Conservation (phyloP, 2,113 vertebrate genomes). For the Cinclus mexicanus region DNA sequence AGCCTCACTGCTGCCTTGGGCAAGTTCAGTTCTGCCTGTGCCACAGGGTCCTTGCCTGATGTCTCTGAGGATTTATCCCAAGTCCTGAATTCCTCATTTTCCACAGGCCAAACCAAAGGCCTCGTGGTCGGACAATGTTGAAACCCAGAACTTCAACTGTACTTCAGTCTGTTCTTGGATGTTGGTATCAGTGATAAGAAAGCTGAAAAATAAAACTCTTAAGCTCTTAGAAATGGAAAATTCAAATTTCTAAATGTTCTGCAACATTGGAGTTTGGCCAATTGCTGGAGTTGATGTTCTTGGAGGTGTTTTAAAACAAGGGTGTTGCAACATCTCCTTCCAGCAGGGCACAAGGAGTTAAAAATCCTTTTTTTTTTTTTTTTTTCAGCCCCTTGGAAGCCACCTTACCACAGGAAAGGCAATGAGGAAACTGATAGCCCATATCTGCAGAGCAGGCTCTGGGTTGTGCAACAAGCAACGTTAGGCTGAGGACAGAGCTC, state of each 20-base stretch:
- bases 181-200: background rate
- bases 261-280: fast-evolving
- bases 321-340: background rate
- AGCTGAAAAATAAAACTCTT: background rate
- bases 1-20: background rate
- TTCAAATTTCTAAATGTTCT: background rate
- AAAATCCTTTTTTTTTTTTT: background rate
- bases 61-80: background rate
- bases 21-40: background rate
- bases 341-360: background rate
- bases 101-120: background rate
- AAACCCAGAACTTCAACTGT: background rate
- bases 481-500: background rate
- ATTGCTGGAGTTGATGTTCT: background rate
- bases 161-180: background rate
- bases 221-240: background rate
- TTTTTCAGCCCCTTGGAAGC: background rate
- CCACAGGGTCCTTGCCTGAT: background rate
- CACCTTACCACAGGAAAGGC: background rate
- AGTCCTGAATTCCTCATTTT: background rate
- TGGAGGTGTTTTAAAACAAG: background rate
- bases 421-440: background rate
- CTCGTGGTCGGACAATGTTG: background rate
- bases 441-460: background rate
- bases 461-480: background rate